Conservation (phyloP, 1,140 invertebrate genomes). For the Trichonephila inaurata region DNA sequence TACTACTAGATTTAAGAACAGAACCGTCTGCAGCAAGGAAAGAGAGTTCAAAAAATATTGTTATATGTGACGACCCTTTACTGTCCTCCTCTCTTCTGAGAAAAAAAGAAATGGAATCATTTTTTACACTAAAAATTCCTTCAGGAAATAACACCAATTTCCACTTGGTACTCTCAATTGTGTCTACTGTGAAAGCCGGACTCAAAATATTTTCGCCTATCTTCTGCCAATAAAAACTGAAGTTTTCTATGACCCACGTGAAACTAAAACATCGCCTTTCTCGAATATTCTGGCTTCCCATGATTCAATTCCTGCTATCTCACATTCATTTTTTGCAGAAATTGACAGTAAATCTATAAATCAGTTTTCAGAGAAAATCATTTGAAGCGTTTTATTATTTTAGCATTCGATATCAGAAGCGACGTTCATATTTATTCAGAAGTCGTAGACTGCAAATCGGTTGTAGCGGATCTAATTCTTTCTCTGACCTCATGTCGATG, state of each 20-base stretch:
- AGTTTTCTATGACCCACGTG: conserved; percentile 13
- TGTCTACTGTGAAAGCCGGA: background rate
- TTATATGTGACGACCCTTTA: background rate
- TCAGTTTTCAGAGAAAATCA: too few relatives aligned
- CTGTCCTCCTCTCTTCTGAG: background rate
- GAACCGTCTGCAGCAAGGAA: conserved; percentile 1
- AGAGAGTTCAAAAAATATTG: background rate
- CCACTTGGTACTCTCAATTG: background rate
- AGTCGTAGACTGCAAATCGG: too few relatives aligned
- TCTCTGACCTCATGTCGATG: too few relatives aligned
- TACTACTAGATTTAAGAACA: background rate
- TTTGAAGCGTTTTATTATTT: too few relatives aligned
- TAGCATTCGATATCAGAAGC: too few relatives aligned
- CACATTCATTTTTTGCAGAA: too few relatives aligned
- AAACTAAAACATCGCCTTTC: background rate
- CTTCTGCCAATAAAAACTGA: conserved; percentile 3
- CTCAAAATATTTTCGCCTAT: background rate
- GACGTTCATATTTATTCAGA: too few relatives aligned
- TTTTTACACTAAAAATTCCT: background rate
- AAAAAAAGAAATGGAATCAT: background rate
- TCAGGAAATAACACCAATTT: background rate
- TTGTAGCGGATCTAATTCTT: too few relatives aligned
- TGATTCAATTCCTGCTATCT: background rate
- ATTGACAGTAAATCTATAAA: too few relatives aligned
- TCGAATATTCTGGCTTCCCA: background rate